Evolutionary conservation across 1,140 invertebrate species (phyloP), one percentile per base, ranked within the genome.

Genomic region (Bombus soroeensis): DNA sequence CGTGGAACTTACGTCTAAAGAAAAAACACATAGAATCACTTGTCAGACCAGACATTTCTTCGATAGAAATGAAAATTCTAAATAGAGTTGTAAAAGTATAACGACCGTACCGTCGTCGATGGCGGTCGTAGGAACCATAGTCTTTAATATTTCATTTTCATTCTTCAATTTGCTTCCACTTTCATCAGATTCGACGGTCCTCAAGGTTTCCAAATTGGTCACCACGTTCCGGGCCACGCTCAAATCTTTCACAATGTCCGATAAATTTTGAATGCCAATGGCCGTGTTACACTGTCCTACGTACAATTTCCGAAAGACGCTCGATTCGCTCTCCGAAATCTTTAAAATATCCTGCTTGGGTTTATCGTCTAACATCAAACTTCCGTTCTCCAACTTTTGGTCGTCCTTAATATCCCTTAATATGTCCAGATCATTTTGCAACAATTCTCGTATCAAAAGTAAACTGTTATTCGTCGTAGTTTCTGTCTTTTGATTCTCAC

Each of bases 381-480:
- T 59, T 59, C 18, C 39, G 28, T 39, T 34, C 2, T 59, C 32
- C 8, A 32, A 28, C 4, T 3, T 62, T 10, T 37, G 62, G 9
- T 37, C 28, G 0, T 70, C 28, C 18, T 57, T 34, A 2, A 57
- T 1, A 10, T 12, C 70, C 28, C 18, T 77, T 28, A 57, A 34
- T 37, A 71, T 70, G 9, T 78, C 22, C 9, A 59, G n/a, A 39
- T 84, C 37, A 5, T 71, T 84, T 32, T 78, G 41, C 6, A 78
- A 4, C 22, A 71, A 15, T 0, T 70, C 78, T 2, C 59, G 37
- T n/a, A 71, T 76, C 34, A 68, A 47, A 0, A 62, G 41, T 0
- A n/a, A 37, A 6, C 59, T 34, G 25, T 32, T 64, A 34, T 18
- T 53, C 28, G 3, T 28, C 22, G 13, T 2, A 13, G 53, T 39